Evolutionary conservation across 2,113 vertebrate species (phyloP), one percentile per base, ranked within the genome.

Genomic region (Junco hyemalis): DNA sequence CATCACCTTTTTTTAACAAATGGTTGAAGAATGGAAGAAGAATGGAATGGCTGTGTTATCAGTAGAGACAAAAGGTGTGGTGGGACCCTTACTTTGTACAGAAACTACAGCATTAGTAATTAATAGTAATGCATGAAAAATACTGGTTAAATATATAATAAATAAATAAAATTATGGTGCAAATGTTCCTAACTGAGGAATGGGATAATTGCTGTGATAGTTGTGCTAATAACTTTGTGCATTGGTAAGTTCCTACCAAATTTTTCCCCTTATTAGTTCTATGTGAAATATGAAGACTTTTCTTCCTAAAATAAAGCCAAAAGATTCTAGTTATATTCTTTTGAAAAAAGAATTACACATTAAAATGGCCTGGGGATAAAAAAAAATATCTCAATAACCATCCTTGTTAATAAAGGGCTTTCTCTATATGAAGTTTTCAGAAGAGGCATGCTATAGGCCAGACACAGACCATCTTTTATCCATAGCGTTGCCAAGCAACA

Each of bases 401-500:
- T 36, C 26, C 68, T 56, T 56, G 63, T 24, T 60, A 90, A 60
- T 90, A 87, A 91, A 87, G 50, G 45, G 6, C 38, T 88, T 38
- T 90, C 63, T 86, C 76, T 80, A 69, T 25, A 59, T 56, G 42
- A 69, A 91, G 26, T 61, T 69, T 92, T 95, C 76, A 92, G n/a
- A 88, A 93, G 81, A 83, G 51, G 29, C 25, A 12, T n/a, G 76
- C 61, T 95, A 35, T 23, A 90, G 74, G 56, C 48, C 64, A 93
- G 70, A 40, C 73, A 88, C 3, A 4, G 70, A 76, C 47, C 25
- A 89, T 60, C 50, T 89, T 70, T 81, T 86, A 94, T 28, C 48
- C 14, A 8, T 54, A 45, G 40, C 2, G 73, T 96, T 97, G 92
- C 94, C 91, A 97, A 94, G 96, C 92, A 97, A 96, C 92, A 35